Evolutionary conservation across 2,113 vertebrate species (phyloP).

Genomic region (Setophaga coronata): DNA sequence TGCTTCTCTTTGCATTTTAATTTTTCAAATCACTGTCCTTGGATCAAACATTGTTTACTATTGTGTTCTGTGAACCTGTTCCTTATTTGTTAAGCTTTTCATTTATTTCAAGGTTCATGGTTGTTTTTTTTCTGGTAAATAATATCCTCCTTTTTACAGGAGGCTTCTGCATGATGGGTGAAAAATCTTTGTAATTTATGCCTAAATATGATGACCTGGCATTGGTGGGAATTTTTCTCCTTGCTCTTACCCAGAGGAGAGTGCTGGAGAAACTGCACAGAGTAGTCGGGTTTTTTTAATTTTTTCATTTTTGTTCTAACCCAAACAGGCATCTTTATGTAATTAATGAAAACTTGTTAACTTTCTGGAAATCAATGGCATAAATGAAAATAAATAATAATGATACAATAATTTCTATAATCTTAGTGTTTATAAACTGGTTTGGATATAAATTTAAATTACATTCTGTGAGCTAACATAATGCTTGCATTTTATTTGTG

Average conservation of each 20-base stretch:
- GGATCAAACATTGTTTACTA: not conserved
- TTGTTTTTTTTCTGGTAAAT: not conserved
- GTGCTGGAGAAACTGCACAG: not conserved
- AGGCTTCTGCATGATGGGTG: not conserved
- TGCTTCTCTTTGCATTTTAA: not conserved
- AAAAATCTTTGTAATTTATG: not conserved
- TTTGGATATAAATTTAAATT: not conserved
- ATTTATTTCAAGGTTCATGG: not conserved
- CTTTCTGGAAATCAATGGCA: not conserved
- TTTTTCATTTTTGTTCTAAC: not conserved
- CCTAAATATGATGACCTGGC: not conserved
- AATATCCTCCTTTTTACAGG: not conserved
- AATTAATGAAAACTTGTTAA: not conserved
- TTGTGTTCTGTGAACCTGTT: not conserved
- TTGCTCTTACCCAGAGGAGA: not conserved
- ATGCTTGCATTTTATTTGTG: not conserved
- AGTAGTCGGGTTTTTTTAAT: fast-evolving
- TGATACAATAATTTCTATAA: not conserved
- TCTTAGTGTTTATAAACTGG: not conserved
- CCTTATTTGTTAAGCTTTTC: not conserved
- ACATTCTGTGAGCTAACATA: not conserved
- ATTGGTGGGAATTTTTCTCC: not conserved
- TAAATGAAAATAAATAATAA: not conserved
- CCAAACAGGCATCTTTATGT: not conserved
- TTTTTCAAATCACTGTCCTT: not conserved